These are phyloP conservation scores for Epinephelus fuscoguttatus DNA, from an alignment of 2,113 vertebrate species.

Conservation along the genomic window DNA sequence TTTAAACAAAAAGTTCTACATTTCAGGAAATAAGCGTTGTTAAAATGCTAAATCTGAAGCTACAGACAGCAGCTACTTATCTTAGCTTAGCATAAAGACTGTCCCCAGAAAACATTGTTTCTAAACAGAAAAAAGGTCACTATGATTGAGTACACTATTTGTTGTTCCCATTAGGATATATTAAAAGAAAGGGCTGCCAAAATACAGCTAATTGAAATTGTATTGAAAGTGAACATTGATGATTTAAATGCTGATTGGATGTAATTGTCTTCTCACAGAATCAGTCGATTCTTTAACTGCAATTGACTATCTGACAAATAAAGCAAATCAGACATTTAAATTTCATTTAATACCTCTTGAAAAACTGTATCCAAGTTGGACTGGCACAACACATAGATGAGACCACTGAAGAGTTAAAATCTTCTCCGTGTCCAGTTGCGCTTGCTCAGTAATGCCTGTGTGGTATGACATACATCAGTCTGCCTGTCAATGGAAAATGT, in stretches of 20 bases:
- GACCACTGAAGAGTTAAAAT: background rate
- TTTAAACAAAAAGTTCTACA: no score
- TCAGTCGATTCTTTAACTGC: conserved; percentile 7
- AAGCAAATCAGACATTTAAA: conserved; percentile 35
- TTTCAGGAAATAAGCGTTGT: no score
- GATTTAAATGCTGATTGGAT: conserved; percentile 46
- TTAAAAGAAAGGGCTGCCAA: background rate
- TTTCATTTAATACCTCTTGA: conserved; percentile 12
- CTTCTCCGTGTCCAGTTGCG: conserved; percentile 10
- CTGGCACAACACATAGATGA: background rate
- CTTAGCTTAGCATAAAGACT: no score
- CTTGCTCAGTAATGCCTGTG: conserved; percentile 49
- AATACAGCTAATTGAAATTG: conserved; percentile 12
- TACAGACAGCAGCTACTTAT: no score
- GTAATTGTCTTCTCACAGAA: background rate
- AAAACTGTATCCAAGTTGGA: background rate
- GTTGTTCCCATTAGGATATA: background rate
- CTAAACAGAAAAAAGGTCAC: background rate
- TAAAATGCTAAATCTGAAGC: no score
- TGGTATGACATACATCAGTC: conserved; percentile 66
- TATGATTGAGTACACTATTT: background rate
- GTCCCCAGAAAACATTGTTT: background rate
- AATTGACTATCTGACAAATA: conserved; percentile 27
- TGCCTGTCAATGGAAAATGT: conserved; percentile 61
- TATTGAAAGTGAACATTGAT: conserved; percentile 26